These are phyloP conservation scores for Noctua janthe DNA, from an alignment of 2,888 invertebrate species.

Conservation along the genomic window DNA sequence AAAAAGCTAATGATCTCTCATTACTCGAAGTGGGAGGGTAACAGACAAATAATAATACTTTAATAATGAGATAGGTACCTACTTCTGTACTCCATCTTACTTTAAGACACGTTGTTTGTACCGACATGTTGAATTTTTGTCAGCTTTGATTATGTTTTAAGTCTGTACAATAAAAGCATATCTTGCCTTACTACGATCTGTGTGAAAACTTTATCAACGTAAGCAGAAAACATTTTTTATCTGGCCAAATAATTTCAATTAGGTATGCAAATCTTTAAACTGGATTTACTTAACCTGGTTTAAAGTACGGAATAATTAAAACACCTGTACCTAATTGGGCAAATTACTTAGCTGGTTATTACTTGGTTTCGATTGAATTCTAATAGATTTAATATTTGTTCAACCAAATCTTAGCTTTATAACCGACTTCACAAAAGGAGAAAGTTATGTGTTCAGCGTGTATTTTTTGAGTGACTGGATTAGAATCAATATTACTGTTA, in stretches of 20 bases:
- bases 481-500: background rate
- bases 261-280: slow-evolving; percentile 2
- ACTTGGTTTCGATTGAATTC: slow-evolving; percentile 10
- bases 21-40: slow-evolving; percentile 54
- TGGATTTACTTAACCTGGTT: slow-evolving; percentile 34
- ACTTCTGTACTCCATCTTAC: background rate
- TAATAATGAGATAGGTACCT: slow-evolving; percentile 6
- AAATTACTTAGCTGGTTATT: slow-evolving; percentile 19
- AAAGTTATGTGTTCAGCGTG: background rate
- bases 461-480: background rate
- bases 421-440: background rate
- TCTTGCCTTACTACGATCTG: background rate
- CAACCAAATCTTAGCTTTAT: background rate
- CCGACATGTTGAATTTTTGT: background rate
- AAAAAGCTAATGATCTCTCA: slow-evolving; percentile 59
- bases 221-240: background rate
- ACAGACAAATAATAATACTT: slow-evolving; percentile 42
- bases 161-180: background rate
- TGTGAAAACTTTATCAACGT: slow-evolving; percentile 2
- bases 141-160: background rate
- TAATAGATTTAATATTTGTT: slow-evolving; percentile 5
- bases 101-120: background rate
- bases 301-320: slow-evolving; percentile 34
- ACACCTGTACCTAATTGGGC: slow-evolving; percentile 6
- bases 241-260: slow-evolving; percentile 7